Percentiles rank a stretch among this genome's conserved stretches.
These are phyloP conservation scores for Phataginus tricuspis DNA, from an alignment of 2,797 vertebrate genomes.

Conservation along the genomic window DNA sequence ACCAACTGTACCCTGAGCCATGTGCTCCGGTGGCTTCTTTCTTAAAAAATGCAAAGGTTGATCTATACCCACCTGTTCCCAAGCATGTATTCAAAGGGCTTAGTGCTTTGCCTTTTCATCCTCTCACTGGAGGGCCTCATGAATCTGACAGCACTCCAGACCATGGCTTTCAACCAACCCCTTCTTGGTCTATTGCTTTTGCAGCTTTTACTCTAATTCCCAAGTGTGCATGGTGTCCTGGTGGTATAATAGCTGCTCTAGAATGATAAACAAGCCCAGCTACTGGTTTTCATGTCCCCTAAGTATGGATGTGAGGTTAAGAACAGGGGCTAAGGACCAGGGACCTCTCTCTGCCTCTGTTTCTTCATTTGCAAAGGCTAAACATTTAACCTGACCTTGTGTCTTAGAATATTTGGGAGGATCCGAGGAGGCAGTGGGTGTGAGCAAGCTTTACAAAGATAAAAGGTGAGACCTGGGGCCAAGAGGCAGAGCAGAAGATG, in stretches of 20 bases:
- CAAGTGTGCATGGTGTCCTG: not conserved
- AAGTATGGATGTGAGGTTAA: not conserved
- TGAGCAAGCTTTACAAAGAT: not conserved
- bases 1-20: not conserved
- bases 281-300: accelerated
- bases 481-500: not conserved
- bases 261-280: not conserved
- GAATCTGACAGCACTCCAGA: not conserved
- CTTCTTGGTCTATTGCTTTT: not conserved
- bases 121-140: not conserved
- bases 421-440: not conserved
- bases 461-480: not conserved
- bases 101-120: not conserved
- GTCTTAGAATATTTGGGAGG: not conserved
- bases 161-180: not conserved
- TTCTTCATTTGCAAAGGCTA: not conserved
- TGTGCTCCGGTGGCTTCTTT: not conserved
- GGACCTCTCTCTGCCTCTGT: not conserved
- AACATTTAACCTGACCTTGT: not conserved
- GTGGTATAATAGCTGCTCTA: not conserved
- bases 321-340: not conserved
- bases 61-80: not conserved
- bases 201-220: not conserved
- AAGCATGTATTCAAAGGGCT: not conserved
- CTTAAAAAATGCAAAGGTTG: not conserved